Evolutionary conservation across 1,140 invertebrate species (phyloP).

Genomic region (Drosophila jambulina): DNA sequence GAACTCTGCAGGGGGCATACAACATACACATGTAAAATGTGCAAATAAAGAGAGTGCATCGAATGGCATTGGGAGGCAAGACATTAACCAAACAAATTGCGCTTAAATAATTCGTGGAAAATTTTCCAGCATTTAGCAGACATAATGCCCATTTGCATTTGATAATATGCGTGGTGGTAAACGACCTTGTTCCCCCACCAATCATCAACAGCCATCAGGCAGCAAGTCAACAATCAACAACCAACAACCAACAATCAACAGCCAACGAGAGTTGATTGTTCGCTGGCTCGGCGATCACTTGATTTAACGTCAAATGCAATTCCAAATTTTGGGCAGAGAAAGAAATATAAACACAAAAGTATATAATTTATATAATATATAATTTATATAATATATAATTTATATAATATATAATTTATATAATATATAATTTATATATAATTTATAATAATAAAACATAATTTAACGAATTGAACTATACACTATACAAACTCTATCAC

Average conservation of each 20-base stretch:
- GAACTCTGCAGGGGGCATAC: not conserved
- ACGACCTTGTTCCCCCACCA: constrained; percentile 46
- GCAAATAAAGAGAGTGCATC: not conserved
- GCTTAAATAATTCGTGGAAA: constrained; percentile 28
- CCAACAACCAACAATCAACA: not conserved
- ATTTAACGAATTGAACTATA: too few relatives aligned
- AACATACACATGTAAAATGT: not conserved
- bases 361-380: not conserved
- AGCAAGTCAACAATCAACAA: constrained; percentile 10
- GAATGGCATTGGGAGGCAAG: constrained; percentile 1
- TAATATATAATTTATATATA: too few relatives aligned
- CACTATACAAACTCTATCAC: not conserved
- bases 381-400: not conserved
- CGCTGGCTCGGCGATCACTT: constrained; percentile 13
- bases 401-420: not conserved
- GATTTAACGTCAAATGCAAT: constrained; percentile 16
- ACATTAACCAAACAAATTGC: constrained; percentile 30
- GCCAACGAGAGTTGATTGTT: constrained; percentile 28
- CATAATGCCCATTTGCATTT: constrained; percentile 50
- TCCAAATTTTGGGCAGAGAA: not conserved
- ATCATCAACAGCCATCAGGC: constrained; percentile 23
- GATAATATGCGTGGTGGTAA: constrained; percentile 39
- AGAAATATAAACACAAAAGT: not conserved
- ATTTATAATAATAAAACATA: too few relatives aligned
- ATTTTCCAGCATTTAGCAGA: constrained; percentile 48